Evolutionary conservation across 2,888 invertebrate genomes (phyloP).

Genomic region (Cantharis rufa): DNA sequence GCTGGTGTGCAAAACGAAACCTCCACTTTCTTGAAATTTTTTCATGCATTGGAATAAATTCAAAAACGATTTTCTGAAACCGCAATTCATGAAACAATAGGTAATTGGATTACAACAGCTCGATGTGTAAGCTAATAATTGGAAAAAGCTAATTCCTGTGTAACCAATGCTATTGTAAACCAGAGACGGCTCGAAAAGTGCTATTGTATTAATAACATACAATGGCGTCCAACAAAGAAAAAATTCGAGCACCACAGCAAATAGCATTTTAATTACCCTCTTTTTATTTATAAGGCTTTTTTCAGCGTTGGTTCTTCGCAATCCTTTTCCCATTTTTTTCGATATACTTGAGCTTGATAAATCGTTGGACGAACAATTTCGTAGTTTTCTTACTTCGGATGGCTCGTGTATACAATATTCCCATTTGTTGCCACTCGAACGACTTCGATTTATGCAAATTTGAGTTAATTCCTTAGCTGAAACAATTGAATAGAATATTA

Average conservation of each 20-base stretch:
- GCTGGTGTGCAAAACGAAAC: conserved; percentile 43
- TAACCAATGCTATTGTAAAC: conserved; percentile 59
- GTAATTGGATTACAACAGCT: conserved; percentile 72
- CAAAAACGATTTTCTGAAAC: conserved; percentile 67
- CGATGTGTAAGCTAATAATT: conserved; percentile 64
- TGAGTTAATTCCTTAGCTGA: conserved; percentile 54
- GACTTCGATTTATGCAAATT: conserved; percentile 56
- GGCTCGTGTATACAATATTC: conserved; percentile 43
- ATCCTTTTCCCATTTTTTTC: conserved; percentile 28
- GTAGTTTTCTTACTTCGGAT: conserved; percentile 46
- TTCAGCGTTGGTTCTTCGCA: conserved; percentile 57
- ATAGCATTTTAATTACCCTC: conserved; percentile 66
- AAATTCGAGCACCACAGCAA: conserved; percentile 70
- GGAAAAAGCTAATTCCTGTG: conserved; percentile 60
- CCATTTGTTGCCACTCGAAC: conserved; percentile 52
- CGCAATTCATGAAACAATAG: conserved; percentile 71
- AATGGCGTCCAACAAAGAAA: conserved; percentile 73
- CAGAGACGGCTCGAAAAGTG: conserved; percentile 57
- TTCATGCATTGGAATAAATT: conserved; percentile 61
- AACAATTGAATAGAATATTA: conserved; percentile 21
- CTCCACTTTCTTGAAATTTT: conserved; percentile 33
- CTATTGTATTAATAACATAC: conserved; percentile 64
- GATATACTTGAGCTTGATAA: conserved; percentile 30
- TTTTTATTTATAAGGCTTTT: conserved; percentile 57
- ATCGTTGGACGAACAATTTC: conserved; percentile 48